Conservation (phyloP, 2,888 invertebrate genomes). For the Myathropa florea region DNA sequence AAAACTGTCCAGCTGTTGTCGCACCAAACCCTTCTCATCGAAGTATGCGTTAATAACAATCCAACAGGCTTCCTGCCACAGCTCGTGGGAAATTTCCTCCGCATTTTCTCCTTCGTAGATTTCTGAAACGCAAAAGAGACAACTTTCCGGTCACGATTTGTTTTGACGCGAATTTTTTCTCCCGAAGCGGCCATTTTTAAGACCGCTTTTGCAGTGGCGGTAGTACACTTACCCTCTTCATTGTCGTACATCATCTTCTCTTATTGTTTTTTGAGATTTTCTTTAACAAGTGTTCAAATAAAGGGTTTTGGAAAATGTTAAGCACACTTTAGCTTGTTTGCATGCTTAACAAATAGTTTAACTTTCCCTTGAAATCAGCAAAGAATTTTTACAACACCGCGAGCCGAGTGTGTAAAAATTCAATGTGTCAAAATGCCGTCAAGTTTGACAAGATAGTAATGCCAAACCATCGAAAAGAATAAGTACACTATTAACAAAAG, state of each 20-base stretch:
- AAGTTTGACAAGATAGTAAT: conserved; percentile 19
- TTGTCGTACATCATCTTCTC: conserved; percentile 80
- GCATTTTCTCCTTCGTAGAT: conserved; percentile 91
- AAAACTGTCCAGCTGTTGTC: conserved; percentile 99
- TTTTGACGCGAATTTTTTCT: not conserved
- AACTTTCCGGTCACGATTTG: not conserved
- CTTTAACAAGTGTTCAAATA: conserved; percentile 35
- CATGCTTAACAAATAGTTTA: conserved; percentile 17
- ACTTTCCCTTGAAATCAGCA: not conserved
- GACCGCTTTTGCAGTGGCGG: not conserved
- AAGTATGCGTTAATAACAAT: conserved; percentile 99
- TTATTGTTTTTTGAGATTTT: conserved; percentile 51
- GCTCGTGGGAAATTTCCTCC: conserved; percentile 97
- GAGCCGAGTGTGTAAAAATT: not conserved
- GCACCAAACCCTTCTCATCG: conserved; percentile 99
- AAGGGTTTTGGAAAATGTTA: not conserved
- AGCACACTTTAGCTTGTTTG: not conserved
- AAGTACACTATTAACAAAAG: not conserved
- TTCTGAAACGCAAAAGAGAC: conserved; percentile 74
- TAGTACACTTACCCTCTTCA: conserved; percentile 77
- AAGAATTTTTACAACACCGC: conserved; percentile 18
- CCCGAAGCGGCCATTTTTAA: conserved; percentile 50
- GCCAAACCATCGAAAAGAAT: not conserved
- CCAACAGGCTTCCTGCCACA: conserved; percentile 99
- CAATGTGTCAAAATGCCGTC: conserved; percentile 13